These are phyloP conservation scores for Muschampia plurimacula DNA, from an alignment of 2,888 invertebrate species.

Conservation along the genomic window DNA sequence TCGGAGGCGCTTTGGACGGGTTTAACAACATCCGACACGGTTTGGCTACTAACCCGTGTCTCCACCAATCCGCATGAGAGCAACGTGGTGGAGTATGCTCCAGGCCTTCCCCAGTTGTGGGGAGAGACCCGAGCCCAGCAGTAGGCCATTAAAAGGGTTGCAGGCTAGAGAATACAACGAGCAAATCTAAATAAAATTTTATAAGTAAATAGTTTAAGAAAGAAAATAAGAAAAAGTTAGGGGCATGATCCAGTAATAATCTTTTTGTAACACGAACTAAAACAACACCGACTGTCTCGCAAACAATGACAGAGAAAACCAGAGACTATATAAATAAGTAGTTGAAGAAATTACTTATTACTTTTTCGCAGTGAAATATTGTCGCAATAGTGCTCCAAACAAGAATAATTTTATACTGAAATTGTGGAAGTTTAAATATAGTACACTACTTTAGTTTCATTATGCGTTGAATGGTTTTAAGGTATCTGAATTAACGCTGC, in stretches of 20 bases:
- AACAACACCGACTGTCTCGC: slow-evolving; percentile 20
- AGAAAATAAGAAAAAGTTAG: neutral
- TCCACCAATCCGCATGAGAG: no score
- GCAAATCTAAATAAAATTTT: neutral
- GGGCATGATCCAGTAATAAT: slow-evolving; percentile 14
- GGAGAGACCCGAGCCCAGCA: no score
- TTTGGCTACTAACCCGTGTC: no score
- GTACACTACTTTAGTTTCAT: slow-evolving; percentile 42
- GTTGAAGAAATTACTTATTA: slow-evolving; percentile 34
- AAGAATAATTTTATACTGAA: slow-evolving; percentile 46
- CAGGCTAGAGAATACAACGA: neutral
- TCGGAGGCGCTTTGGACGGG: no score
- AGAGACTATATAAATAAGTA: slow-evolving; percentile 28
- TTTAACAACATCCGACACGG: no score
- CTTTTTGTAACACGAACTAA: slow-evolving; percentile 27
- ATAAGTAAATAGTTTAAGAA: neutral
- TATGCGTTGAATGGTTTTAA: slow-evolving; percentile 36
- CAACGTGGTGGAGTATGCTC: no score
- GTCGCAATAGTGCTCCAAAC: slow-evolving; percentile 44
- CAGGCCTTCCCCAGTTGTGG: no score
- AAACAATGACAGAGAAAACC: slow-evolving; percentile 24
- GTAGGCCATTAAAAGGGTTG: no score
- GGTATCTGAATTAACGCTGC: slow-evolving; percentile 31
- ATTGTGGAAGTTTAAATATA: slow-evolving; percentile 45
- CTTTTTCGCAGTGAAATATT: slow-evolving; percentile 42